Base-by-base conservation (phyloP, 2,888 invertebrate species). In the Caenorhabditis wallacei region DNA sequence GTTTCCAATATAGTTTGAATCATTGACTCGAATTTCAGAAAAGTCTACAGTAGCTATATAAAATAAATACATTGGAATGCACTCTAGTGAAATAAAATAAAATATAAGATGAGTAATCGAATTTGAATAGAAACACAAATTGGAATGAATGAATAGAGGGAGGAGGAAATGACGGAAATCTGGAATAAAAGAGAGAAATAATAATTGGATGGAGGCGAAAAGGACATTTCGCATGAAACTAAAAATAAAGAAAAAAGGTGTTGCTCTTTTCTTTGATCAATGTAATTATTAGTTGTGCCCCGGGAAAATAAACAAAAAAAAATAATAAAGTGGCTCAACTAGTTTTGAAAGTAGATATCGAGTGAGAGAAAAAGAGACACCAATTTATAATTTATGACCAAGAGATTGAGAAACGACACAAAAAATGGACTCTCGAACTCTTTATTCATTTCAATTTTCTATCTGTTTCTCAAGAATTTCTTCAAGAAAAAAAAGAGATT, bases 201-300 rank as follows among this genome's bases (percentile, higher is more conserved):
- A 66, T 66, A 66, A 66, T 66, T 66, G 64, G 64, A 48, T 48
- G 51, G n/a, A n/a, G n/a, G n/a, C n/a, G n/a, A n/a, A n/a, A n/a
- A n/a, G n/a, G n/a, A n/a, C n/a, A n/a, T n/a, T n/a, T 48, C 3
- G 16, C 4, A 40, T 40, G 40, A 40, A 40, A 13, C 35, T 20
- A 11, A 37, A 18, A 37, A 37, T 57, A 57, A 35, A n/a, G n/a
- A n/a, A n/a, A n/a, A n/a, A n/a, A n/a, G n/a, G n/a, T n/a, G n/a
- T n/a, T n/a, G n/a, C n/a, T n/a, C n/a, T n/a, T n/a, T 30, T 37
- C 20, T 20, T n/a, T 37, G 57, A 35, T 57, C 57, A 30, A 30
- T 30, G 18, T 20, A 51, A 51, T 35, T 37, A 37, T 57, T 16
- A 20, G 18, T 57, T 35, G 16, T 46, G 11, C 16, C 43, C n/a